Evolutionary conservation across 1,140 invertebrate species (phyloP).

Genomic region (Drosophila ficusphila): DNA sequence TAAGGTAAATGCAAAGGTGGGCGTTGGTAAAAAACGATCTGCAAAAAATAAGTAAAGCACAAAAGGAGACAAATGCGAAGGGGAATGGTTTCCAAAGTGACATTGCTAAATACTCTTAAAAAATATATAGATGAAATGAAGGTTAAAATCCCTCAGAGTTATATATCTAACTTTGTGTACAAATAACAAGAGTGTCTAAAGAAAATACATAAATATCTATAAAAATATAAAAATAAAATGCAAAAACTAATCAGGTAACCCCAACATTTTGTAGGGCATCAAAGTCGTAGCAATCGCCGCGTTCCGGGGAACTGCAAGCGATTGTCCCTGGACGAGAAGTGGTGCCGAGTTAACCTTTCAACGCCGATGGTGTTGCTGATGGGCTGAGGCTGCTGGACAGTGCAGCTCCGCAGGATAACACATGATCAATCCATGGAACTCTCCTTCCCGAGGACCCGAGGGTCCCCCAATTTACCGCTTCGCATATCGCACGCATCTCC

Average conservation of each 20-base stretch:
- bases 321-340: slow-evolving; percentile 28
- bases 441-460: background rate
- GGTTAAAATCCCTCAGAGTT: too few species aligned
- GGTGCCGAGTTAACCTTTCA: slow-evolving; percentile 58
- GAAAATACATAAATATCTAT: too few species aligned
- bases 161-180: too few species aligned
- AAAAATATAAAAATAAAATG: background rate
- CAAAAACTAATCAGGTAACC: background rate
- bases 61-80: slow-evolving; percentile 8
- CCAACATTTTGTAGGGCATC: background rate
- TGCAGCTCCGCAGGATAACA: slow-evolving; percentile 29
- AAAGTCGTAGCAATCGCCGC: slow-evolving; percentile 3
- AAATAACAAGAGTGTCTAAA: too few species aligned
- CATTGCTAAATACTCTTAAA: slow-evolving; percentile 9
- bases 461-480: slow-evolving; percentile 64
- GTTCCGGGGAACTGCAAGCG: slow-evolving; percentile 66
- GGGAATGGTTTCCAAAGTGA: background rate
- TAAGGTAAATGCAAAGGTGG: slow-evolving; percentile 55
- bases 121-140: too few species aligned
- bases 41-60: slow-evolving; percentile 37
- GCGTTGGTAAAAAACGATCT: slow-evolving; percentile 70
- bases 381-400: slow-evolving; percentile 7
- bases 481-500: slow-evolving; percentile 22
- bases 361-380: slow-evolving; percentile 80
- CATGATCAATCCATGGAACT: slow-evolving; percentile 59